phyloP scores from a whole-genome alignment of 2,888 invertebrate species.

The Cephalotes varians region DNA sequence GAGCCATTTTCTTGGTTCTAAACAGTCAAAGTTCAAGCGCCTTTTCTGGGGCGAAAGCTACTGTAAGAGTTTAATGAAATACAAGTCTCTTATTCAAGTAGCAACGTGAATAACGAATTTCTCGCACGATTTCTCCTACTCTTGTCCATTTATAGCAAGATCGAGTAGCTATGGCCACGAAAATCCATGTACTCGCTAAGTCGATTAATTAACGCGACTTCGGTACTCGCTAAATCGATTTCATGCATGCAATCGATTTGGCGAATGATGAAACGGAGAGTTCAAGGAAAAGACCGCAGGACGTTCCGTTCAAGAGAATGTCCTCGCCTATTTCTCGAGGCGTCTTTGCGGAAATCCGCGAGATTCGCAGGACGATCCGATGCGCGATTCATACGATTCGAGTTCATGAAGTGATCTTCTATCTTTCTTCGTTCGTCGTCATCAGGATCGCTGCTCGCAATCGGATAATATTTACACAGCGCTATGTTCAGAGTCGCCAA shows the following conservation, averaged over 20 bases:
- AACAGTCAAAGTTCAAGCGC: background rate
- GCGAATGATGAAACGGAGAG: background rate
- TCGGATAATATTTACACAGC: slow-evolving; percentile 69
- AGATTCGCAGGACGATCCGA: background rate
- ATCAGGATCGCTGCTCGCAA: slow-evolving; percentile 6
- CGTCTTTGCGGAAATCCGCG: background rate
- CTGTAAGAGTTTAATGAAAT: slow-evolving; percentile 7
- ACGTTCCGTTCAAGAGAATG: background rate
- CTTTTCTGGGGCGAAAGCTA: background rate
- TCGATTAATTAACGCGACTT: slow-evolving; percentile 19
- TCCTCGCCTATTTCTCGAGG: background rate
- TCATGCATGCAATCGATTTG: background rate
- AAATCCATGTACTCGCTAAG: slow-evolving; percentile 13
- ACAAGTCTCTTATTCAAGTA: background rate
- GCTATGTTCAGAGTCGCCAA: slow-evolving; percentile 47
- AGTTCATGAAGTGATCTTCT: background rate
- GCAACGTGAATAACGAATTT: background rate
- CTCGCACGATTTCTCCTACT: background rate
- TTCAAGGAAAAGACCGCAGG: background rate
- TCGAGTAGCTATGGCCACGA: slow-evolving; percentile 30
- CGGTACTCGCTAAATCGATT: slow-evolving; percentile 22
- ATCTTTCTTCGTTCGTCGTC: background rate
- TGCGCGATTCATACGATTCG: background rate
- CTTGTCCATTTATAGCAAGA: background rate
- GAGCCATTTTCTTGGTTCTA: slow-evolving; percentile 12